phyloP scores from a whole-genome alignment of 2,113 vertebrate species.

The Hypanus sabinus region DNA sequence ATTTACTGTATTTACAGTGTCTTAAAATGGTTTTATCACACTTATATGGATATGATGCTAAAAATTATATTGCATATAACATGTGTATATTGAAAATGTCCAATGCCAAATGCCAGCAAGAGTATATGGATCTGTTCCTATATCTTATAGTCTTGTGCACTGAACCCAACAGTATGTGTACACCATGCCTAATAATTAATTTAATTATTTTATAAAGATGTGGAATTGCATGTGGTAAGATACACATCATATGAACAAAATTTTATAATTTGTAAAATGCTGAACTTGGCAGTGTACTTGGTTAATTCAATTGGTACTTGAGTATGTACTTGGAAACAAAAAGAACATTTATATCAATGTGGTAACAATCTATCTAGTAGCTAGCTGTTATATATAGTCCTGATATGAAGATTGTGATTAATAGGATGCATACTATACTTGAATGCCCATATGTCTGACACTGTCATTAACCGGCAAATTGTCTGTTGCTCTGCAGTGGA shows the following conservation, averaged over 20 bases:
- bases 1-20: background rate
- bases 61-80: background rate
- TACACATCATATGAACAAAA: background rate
- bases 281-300: background rate
- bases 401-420: background rate
- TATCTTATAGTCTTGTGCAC: background rate
- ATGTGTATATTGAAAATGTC: background rate
- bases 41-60: background rate
- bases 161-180: background rate
- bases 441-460: background rate
- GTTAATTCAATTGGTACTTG: background rate
- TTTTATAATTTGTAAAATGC: background rate
- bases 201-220: background rate
- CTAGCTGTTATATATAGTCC: background rate
- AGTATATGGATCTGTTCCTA: background rate
- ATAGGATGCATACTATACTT: background rate
- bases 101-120: background rate
- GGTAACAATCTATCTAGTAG: background rate
- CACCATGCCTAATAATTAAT: background rate
- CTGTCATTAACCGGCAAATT: background rate
- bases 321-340: background rate
- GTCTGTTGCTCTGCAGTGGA: background rate
- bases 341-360: background rate
- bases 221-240: background rate
- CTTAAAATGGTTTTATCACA: background rate